Evolutionary conservation across 2,888 invertebrate species (phyloP).

Genomic region (Hemithea aestivaria): DNA sequence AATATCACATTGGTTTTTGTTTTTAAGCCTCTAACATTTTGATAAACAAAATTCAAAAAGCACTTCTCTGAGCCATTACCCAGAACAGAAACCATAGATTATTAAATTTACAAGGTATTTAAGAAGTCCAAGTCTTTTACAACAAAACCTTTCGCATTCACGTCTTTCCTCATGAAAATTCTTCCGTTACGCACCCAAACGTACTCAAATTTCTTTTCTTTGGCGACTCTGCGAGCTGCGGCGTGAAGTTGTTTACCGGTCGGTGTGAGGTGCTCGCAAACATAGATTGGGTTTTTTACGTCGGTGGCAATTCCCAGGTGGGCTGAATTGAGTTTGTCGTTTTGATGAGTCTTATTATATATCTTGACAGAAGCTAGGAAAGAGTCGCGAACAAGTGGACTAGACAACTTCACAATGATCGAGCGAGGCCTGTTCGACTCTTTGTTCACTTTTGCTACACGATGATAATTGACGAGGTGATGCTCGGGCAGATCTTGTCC

Average conservation of each 20-base stretch:
- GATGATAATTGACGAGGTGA: not conserved
- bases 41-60: too few species aligned
- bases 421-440: conserved; percentile 4
- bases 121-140: too few species aligned
- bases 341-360: too few species aligned
- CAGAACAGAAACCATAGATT: too few species aligned
- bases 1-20: too few species aligned
- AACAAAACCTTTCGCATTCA: not conserved
- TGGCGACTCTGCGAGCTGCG: not conserved
- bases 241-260: not conserved
- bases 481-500: not conserved
- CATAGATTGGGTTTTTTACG: not conserved
- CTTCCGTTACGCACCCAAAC: not conserved
- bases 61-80: too few species aligned
- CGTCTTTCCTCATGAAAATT: not conserved
- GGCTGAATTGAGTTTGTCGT: too few species aligned
- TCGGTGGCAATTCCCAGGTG: not conserved
- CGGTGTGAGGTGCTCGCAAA: not conserved
- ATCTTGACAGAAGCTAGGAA: too few species aligned
- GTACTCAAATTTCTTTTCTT: not conserved
- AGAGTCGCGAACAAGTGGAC: conserved; percentile 5
- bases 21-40: too few species aligned
- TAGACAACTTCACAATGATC: conserved; percentile 1
- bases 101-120: too few species aligned
- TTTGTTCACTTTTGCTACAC: conserved; percentile 1